A percentile compares a stretch with the other conserved stretches of the same genome.
phyloP scores from a whole-genome alignment of 2,888 invertebrate genomes.

The Lasioglossum lativentre region DNA sequence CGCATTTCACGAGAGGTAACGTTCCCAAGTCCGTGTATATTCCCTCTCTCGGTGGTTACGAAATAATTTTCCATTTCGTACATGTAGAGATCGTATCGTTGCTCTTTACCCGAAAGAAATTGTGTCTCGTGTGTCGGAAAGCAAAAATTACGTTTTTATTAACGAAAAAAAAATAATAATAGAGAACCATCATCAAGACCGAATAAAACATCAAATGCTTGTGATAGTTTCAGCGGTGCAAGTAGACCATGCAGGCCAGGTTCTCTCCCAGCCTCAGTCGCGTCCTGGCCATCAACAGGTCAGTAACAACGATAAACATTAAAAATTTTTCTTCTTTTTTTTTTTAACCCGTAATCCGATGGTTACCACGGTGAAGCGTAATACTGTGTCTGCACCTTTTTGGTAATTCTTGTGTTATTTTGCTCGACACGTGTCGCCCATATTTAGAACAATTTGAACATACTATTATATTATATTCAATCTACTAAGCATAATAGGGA shows the following conservation, averaged over 20 bases:
- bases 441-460: no score
- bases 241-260: constrained; percentile 84
- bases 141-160: constrained; percentile 28
- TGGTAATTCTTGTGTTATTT: not conserved
- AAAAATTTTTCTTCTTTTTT: no score
- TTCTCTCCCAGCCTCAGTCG: constrained; percentile 84
- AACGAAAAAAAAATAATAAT: constrained; percentile 44
- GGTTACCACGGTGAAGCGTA: constrained; percentile 53
- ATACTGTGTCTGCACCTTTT: not conserved
- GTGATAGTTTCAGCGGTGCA: constrained; percentile 84
- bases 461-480: no score
- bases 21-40: constrained; percentile 73
- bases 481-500: no score
- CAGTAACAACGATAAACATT: constrained; percentile 82
- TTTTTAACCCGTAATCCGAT: constrained; percentile 64
- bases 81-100: constrained; percentile 17
- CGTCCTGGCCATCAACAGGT: constrained; percentile 84
- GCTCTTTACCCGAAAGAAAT: constrained; percentile 13
- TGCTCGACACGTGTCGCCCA: constrained; percentile 11
- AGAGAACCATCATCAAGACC: constrained; percentile 69
- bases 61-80: constrained; percentile 20
- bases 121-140: constrained; percentile 31
- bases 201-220: constrained; percentile 83
- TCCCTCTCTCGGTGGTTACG: constrained; percentile 56
- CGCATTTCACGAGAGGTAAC: constrained; percentile 62